Evolutionary conservation across 2,888 invertebrate species (phyloP).

Genomic region (Pristionchus exspectatus): DNA sequence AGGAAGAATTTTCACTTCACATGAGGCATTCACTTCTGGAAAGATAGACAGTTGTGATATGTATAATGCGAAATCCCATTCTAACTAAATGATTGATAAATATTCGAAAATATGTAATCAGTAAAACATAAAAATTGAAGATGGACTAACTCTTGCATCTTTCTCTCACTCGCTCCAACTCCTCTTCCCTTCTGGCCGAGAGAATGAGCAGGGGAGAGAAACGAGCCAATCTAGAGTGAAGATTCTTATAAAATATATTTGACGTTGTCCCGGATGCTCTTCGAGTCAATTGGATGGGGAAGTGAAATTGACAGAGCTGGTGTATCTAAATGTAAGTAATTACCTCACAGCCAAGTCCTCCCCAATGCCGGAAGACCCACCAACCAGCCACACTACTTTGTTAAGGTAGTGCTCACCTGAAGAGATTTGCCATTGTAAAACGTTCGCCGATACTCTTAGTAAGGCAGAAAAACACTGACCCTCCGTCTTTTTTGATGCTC

Average conservation of each 20-base stretch:
- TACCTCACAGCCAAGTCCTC: conserved; percentile 52
- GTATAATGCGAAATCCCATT: background rate
- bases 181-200: conserved; percentile 6
- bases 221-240: background rate
- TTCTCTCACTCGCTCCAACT: conserved; percentile 28
- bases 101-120: background rate
- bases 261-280: background rate
- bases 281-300: too few relatives aligned
- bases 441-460: background rate
- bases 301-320: too few relatives aligned
- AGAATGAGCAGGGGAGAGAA: conserved; percentile 53
- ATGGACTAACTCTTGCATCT: conserved; percentile 27
- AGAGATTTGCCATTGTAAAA: background rate
- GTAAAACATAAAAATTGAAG: background rate
- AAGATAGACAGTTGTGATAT: background rate
- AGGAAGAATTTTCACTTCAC: conserved; percentile 1
- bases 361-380: conserved; percentile 44
- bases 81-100: background rate
- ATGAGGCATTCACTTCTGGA: conserved; percentile 12
- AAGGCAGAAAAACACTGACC: background rate
- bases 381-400: conserved; percentile 50
- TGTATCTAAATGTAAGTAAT: background rate
- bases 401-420: conserved; percentile 1
- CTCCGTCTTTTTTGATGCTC: conserved; percentile 16
- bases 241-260: background rate